A percentile compares a stretch with the other conserved stretches of the same genome.
Evolutionary conservation across 1,140 invertebrate species (phyloP).

Genomic region (Atta texana): DNA sequence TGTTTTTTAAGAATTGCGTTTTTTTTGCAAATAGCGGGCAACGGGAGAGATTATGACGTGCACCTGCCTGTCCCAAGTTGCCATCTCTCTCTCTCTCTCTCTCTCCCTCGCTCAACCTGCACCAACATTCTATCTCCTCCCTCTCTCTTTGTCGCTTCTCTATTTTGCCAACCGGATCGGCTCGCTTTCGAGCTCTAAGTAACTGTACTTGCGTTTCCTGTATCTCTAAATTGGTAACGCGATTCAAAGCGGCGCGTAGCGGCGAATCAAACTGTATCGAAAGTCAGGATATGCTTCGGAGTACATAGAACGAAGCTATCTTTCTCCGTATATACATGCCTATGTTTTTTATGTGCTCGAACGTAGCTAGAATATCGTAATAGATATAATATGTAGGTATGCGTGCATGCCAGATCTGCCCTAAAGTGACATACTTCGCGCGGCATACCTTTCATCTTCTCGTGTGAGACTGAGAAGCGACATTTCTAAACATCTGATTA

Average conservation of each 20-base stretch:
- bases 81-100: not conserved
- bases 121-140: conserved; percentile 11
- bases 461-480: conserved; percentile 18
- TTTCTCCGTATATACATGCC: conserved; percentile 23
- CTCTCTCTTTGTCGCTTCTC: conserved; percentile 1
- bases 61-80: conserved; percentile 5
- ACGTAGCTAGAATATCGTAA: conserved; percentile 20
- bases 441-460: not conserved
- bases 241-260: conserved; percentile 63
- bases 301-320: conserved; percentile 1
- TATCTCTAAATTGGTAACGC: conserved; percentile 77
- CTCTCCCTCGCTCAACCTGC: conserved; percentile 4
- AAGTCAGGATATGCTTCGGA: conserved; percentile 60
- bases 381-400: not conserved
- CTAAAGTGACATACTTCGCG: conserved; percentile 34
- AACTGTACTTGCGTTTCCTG: conserved; percentile 77
- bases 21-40: conserved; percentile 3
- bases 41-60: not conserved
- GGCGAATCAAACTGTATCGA: conserved; percentile 73
- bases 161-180: conserved; percentile 17
- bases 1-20: too few relatives aligned
- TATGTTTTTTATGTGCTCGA: conserved; percentile 25
- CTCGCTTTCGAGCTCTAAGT: conserved; percentile 64
- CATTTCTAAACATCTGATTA: conserved; percentile 23
- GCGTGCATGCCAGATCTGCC: conserved; percentile 21